Percentiles rank a stretch among this genome's conserved stretches.
These are phyloP conservation scores for Proisotoma minuta DNA, from an alignment of 2,888 invertebrate genomes.

Conservation along the genomic window DNA sequence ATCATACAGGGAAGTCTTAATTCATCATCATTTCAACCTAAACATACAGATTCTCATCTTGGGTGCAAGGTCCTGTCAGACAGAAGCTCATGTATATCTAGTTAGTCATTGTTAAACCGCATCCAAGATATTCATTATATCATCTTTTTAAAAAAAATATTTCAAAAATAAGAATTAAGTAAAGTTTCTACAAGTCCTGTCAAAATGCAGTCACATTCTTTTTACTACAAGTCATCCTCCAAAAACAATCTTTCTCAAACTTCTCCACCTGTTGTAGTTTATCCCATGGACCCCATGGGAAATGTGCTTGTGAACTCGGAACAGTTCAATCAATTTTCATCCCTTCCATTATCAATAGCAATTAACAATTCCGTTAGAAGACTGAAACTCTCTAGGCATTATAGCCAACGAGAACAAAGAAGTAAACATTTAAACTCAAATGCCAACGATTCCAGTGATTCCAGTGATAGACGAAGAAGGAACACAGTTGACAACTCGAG, in stretches of 20 bases:
- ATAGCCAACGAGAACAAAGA: background rate
- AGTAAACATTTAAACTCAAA: background rate
- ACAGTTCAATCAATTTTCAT: background rate
- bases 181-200: too few relatives aligned
- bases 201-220: background rate
- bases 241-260: too few relatives aligned
- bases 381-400: background rate
- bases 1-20: too few relatives aligned
- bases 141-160: too few relatives aligned
- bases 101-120: too few relatives aligned
- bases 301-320: background rate
- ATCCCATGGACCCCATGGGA: background rate
- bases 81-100: too few relatives aligned
- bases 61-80: too few relatives aligned
- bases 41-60: too few relatives aligned
- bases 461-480: background rate
- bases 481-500: background rate
- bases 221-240: background rate
- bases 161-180: too few relatives aligned
- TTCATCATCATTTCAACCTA: too few relatives aligned
- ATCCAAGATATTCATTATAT: too few relatives aligned
- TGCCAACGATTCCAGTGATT: background rate
- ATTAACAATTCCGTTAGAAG: background rate
- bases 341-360: background rate
- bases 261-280: background rate